Conservation (phyloP, 2,113 vertebrate genomes). For the Plecturocebus donacophilus region DNA sequence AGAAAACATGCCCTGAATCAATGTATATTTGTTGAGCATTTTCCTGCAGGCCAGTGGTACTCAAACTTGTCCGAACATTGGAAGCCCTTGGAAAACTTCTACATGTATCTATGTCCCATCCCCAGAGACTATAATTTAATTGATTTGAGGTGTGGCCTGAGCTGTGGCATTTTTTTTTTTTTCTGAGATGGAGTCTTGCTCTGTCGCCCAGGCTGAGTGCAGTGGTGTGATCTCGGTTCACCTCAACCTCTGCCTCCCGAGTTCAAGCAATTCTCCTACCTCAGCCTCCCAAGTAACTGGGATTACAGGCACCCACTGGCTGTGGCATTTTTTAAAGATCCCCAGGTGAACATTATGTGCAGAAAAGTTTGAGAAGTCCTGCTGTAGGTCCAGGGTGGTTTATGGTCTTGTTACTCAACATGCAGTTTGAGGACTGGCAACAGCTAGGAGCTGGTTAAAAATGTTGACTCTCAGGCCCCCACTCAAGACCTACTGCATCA, state of each 20-base stretch:
- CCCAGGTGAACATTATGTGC: not conserved
- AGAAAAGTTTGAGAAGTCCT: not conserved
- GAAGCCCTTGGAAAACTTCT: not conserved
- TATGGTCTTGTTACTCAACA: not conserved
- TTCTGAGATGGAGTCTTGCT: too few species aligned
- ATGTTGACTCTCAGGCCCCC: not conserved
- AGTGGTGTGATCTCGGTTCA: too few species aligned
- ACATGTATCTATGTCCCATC: not conserved
- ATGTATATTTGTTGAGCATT: not conserved
- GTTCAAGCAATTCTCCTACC: too few species aligned
- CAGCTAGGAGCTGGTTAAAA: not conserved
- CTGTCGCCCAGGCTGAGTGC: too few species aligned
- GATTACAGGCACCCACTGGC: too few species aligned
- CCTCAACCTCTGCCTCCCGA: too few species aligned
- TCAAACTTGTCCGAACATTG: not conserved
- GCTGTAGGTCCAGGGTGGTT: not conserved
- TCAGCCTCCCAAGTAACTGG: too few species aligned
- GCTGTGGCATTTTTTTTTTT: not conserved
- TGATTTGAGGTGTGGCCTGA: not conserved
- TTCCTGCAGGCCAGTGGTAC: not conserved
- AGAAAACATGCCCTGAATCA: not conserved
- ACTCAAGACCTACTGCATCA: not conserved
- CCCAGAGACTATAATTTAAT: slow-evolving; percentile 6
- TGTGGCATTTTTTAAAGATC: not conserved
- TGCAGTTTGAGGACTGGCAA: not conserved